Percentiles rank a stretch among this genome's conserved stretches.
phyloP scores from a whole-genome alignment of 1,140 invertebrate species.

The Brachionus angularis region DNA sequence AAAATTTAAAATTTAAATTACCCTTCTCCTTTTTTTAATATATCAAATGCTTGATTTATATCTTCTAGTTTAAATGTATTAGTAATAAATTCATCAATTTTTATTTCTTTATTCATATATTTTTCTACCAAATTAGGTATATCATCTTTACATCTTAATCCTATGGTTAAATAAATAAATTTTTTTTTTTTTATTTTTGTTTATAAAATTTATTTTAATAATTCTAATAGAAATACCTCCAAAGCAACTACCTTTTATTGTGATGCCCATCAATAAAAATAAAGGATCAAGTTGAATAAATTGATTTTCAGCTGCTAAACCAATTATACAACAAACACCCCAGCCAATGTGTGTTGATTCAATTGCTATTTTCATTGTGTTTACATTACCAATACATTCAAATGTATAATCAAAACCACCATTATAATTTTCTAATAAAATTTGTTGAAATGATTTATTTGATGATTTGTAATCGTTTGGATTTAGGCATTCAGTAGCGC shows the following conservation, averaged over 20 bases:
- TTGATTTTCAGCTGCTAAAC: constrained; percentile 80
- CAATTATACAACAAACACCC: constrained; percentile 94
- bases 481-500: constrained; percentile 84
- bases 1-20: too few relatives aligned
- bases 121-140: constrained; percentile 87
- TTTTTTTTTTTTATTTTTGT: too few relatives aligned
- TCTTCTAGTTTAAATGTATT: constrained; percentile 71
- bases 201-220: too few relatives aligned
- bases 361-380: constrained; percentile 70
- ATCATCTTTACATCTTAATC: constrained; percentile 86
- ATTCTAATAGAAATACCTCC: constrained; percentile 65
- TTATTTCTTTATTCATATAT: constrained; percentile 77
- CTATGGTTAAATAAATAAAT: constrained; percentile 57
- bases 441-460: constrained; percentile 75
- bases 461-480: constrained; percentile 62
- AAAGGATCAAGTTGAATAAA: constrained; percentile 92
- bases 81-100: constrained; percentile 89
- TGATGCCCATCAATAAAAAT: constrained; percentile 84
- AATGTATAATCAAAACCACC: constrained; percentile 96
- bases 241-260: constrained; percentile 90
- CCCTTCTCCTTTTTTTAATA: constrained; percentile 62
- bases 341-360: constrained; percentile 65
- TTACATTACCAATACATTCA: constrained; percentile 94
- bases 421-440: constrained; percentile 83
- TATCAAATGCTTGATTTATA: constrained; percentile 87